phyloP scores from a whole-genome alignment of 2,797 vertebrate species.

The Leptoclinus maculatus region DNA sequence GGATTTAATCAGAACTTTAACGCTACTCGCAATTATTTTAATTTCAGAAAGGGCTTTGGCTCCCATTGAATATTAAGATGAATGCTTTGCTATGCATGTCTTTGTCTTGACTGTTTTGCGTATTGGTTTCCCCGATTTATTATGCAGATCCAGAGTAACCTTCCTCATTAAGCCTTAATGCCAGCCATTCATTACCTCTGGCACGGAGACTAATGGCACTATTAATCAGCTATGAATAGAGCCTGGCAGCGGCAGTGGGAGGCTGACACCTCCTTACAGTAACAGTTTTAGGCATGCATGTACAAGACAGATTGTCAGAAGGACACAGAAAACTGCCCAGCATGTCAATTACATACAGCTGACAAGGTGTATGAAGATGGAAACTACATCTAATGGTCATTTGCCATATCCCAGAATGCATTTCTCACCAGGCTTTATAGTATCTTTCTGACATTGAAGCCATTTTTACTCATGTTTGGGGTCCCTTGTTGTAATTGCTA shows the following conservation, averaged over 20 bases:
- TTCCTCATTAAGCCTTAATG: constrained; percentile 82
- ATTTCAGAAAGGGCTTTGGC: constrained; percentile 27
- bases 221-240: constrained; percentile 83
- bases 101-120: constrained; percentile 62
- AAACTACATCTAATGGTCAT: constrained; percentile 11
- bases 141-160: constrained; percentile 78
- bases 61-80: constrained; percentile 51
- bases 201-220: constrained; percentile 78
- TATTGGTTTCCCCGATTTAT: constrained; percentile 69
- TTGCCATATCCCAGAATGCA: constrained; percentile 2
- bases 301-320: constrained; percentile 76
- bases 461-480: neutral
- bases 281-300: constrained; percentile 61
- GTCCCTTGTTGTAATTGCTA: constrained; percentile 5
- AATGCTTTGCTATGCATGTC: constrained; percentile 43
- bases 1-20: constrained; percentile 39
- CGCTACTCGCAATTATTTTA: constrained; percentile 29
- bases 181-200: constrained; percentile 81
- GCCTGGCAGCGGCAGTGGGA: constrained; percentile 57
- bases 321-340: constrained; percentile 54
- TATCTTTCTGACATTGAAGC: neutral
- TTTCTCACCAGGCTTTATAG: neutral
- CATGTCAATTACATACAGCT: constrained; percentile 57
- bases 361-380: constrained; percentile 36
- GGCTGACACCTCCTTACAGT: constrained; percentile 73